Conservation (phyloP, 2,888 invertebrate genomes). For the Myathropa florea region DNA sequence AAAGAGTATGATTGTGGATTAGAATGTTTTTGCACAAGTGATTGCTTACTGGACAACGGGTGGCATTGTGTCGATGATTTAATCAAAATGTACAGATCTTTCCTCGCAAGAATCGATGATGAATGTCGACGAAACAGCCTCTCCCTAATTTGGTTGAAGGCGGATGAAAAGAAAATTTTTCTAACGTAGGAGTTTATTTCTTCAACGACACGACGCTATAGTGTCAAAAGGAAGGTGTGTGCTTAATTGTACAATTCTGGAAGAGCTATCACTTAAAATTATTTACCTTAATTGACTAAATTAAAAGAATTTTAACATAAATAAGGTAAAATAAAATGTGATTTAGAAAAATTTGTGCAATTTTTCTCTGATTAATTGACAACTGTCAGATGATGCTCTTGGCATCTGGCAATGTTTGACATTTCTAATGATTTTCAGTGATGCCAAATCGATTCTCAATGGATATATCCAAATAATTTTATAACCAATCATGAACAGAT, state of each 20-base stretch:
- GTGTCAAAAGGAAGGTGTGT: background rate
- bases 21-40: slow-evolving; percentile 39
- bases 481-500: too few species aligned
- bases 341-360: slow-evolving; percentile 1
- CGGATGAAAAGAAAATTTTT: slow-evolving; percentile 36
- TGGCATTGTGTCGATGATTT: slow-evolving; percentile 47
- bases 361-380: slow-evolving; percentile 43
- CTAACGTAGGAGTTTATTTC: slow-evolving; percentile 41
- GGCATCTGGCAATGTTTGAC: slow-evolving; percentile 29
- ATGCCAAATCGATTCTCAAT: slow-evolving; percentile 15
- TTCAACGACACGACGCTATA: background rate
- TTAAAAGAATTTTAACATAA: slow-evolving; percentile 46
- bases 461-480: too few species aligned
- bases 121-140: slow-evolving; percentile 55
- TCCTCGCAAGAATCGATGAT: slow-evolving; percentile 49
- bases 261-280: background rate
- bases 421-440: background rate
- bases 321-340: slow-evolving; percentile 15
- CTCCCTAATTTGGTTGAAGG: slow-evolving; percentile 65
- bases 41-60: slow-evolving; percentile 67
- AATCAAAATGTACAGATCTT: slow-evolving; percentile 24
- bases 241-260: background rate
- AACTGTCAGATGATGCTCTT: slow-evolving; percentile 23
- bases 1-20: slow-evolving; percentile 50
- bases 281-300: slow-evolving; percentile 51